A percentile compares a stretch with the other conserved stretches of the same genome.
Evolutionary conservation across 2,113 vertebrate genomes (phyloP).

Genomic region (Erpornis zantholeuca): DNA sequence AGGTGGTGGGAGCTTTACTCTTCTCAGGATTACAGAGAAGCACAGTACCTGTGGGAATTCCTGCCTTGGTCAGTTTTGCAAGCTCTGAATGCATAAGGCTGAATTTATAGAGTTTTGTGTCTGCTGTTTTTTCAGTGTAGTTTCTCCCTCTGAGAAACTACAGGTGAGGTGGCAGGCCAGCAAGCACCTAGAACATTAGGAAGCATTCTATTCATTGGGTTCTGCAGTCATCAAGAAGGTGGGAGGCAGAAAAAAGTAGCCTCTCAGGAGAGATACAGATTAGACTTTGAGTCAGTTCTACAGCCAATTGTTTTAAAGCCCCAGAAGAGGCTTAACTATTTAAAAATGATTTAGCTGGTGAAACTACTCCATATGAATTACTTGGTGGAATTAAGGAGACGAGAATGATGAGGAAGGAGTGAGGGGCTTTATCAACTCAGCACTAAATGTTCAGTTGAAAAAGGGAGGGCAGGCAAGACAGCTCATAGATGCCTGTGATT

Average conservation of each 20-base stretch:
- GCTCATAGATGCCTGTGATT: conserved; percentile 48
- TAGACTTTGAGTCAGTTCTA: conserved; percentile 7
- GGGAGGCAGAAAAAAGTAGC: not conserved
- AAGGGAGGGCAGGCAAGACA: not conserved
- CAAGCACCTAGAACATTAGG: not conserved
- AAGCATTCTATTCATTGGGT: conserved; percentile 16
- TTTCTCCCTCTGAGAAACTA: not conserved
- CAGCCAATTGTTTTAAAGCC: conserved; percentile 13
- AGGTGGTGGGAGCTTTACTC: not conserved
- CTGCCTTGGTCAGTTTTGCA: not conserved
- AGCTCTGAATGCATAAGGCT: not conserved
- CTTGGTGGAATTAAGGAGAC: not conserved
- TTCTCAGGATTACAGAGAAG: not conserved
- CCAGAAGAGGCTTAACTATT: not conserved
- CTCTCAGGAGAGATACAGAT: conserved; percentile 3
- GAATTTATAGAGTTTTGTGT: conserved; percentile 17
- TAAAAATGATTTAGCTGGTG: not conserved
- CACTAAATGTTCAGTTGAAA: not conserved
- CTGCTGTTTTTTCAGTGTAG: conserved; percentile 5
- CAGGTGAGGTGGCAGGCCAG: not conserved
- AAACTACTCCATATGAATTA: not conserved
- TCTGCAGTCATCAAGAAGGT: not conserved
- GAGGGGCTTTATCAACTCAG: not conserved
- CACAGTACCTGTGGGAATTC: not conserved
- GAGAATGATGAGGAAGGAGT: conserved; percentile 21